Conservation (phyloP, 2,113 vertebrate genomes). For the Psophia crepitans region DNA sequence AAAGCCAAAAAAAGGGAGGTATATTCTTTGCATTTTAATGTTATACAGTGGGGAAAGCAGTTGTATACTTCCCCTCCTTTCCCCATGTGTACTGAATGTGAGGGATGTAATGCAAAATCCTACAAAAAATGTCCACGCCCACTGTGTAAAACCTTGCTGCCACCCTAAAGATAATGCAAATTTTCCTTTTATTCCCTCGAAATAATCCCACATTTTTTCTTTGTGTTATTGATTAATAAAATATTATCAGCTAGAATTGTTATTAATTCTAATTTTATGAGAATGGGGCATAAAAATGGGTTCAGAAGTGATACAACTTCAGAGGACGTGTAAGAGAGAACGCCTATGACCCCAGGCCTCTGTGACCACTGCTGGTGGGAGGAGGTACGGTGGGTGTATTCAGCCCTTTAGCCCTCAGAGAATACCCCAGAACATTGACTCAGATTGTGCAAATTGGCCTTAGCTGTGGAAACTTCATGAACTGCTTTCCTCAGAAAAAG, state of each 20-base stretch:
- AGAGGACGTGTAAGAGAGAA: background rate
- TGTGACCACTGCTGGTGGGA: background rate
- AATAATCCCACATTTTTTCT: background rate
- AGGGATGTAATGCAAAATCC: background rate
- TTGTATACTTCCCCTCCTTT: background rate
- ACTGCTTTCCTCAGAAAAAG: conserved; percentile 14
- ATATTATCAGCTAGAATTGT: background rate
- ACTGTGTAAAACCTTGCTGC: background rate
- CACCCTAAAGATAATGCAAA: background rate
- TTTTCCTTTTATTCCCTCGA: background rate
- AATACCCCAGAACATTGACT: background rate
- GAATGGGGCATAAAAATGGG: background rate
- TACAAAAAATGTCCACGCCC: background rate
- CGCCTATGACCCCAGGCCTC: rapidly evolving
- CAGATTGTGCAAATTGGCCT: conserved; percentile 19
- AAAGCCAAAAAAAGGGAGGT: background rate
- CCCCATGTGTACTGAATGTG: background rate
- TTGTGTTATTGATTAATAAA: background rate
- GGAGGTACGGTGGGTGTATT: background rate
- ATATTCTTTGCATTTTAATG: background rate
- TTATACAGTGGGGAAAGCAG: background rate
- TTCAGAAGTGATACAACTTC: background rate
- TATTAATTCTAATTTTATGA: background rate
- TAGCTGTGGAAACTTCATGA: conserved; percentile 34
- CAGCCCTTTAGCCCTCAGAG: background rate